Evolutionary conservation across 2,113 vertebrate species (phyloP).

Genomic region (Potamarius usumacintae): DNA sequence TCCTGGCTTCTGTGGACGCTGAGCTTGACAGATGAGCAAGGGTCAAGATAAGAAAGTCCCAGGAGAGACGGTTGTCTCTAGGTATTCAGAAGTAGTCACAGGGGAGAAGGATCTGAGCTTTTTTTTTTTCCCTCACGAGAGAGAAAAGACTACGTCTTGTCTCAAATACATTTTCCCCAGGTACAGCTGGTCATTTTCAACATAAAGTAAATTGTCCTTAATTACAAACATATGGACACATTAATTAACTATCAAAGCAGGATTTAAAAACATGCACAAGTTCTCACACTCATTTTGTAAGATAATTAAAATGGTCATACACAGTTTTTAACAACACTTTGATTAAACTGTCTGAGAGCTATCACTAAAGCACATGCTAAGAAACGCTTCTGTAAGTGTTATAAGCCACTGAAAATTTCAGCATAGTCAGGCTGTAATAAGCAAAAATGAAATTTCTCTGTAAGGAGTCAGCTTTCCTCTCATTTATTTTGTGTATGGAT

Average conservation of each 20-base stretch:
- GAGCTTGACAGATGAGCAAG: background rate
- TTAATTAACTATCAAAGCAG: background rate
- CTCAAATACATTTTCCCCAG: background rate
- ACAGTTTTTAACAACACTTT: no score
- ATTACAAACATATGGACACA: constrained; percentile 2
- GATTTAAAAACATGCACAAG: constrained; percentile 1
- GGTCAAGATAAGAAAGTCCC: background rate
- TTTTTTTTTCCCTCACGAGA: background rate
- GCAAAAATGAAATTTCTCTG: background rate
- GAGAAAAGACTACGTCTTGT: background rate
- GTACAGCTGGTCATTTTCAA: background rate
- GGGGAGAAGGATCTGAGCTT: background rate
- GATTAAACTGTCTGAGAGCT: background rate
- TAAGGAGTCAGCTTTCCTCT: background rate
- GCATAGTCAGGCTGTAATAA: background rate
- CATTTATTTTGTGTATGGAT: constrained; percentile 13
- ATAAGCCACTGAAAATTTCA: background rate
- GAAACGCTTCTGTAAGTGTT: background rate
- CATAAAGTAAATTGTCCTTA: background rate
- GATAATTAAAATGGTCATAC: constrained; percentile 10
- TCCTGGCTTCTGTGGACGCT: background rate
- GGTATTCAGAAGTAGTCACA: background rate
- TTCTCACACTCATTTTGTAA: background rate
- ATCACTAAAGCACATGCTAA: background rate
- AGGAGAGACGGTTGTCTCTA: background rate